Evolutionary conservation across 2,113 vertebrate species (phyloP), one percentile per base, ranked within the genome.

Genomic region (Oriolus oriolus): DNA sequence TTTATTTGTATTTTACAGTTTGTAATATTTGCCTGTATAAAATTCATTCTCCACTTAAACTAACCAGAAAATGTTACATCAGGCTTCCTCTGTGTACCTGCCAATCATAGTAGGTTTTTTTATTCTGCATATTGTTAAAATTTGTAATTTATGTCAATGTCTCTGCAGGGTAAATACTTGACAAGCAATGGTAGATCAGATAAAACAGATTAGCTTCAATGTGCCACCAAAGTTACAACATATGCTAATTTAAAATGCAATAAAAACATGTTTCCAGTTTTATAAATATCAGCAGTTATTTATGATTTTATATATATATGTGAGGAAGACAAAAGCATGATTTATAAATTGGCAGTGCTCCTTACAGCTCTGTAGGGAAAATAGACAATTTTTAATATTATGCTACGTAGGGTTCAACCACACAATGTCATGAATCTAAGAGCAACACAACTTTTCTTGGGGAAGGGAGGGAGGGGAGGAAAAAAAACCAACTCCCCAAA

Each of bases 301-400:
- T 91, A 49, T 71, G 37, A 71, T 59, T 81, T n/a, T n/a, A n/a
- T n/a, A 41, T 53, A 61, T 70, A 64, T 65, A 79, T 21, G 27
- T 14, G n/a, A 74, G 18, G 52, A 76, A 73, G 66, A 91, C 50
- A 90, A 68, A 78, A 89, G 33, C 31, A 24, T 59, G 71, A 90
- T 90, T 96, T 87, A 76, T 37, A 88, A 79, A 87, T n/a, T 91
- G 84, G 70, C 81, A 87, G 23, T 12, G 30, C n/a, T 87, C 65
- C 81, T 89, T 82, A 64, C 22, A 79, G 26, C 66, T 83, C 85
- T 65, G 77, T 24, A 65, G 66, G 50, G 66, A 70, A 95, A 70
- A 95, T 24, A 60, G 14, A 23, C 35, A 30, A 20, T 76, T 88
- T 54, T 65, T 80, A 76, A 54, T n/a, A 37, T 61, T 90, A 59